phyloP scores from a whole-genome alignment of 2,797 vertebrate species.

The Sardinella longiceps region DNA sequence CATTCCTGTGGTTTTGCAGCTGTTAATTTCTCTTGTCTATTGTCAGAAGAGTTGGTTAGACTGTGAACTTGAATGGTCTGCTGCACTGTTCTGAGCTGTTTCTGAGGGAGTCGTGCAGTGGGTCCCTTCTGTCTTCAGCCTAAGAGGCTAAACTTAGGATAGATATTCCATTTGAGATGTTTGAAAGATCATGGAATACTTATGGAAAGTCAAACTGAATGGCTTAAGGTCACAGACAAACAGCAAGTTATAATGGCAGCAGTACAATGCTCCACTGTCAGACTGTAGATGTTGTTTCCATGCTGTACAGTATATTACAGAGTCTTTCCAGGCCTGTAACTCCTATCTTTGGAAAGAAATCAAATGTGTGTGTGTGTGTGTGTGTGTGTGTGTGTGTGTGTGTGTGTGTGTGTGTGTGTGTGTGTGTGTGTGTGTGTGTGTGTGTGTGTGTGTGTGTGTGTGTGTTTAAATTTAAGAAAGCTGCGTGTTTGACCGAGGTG shows the following conservation, averaged over 20 bases:
- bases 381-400: too few species aligned
- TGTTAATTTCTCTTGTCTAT: slow-evolving; percentile 6
- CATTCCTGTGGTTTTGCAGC: slow-evolving; percentile 16
- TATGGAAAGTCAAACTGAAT: neutral
- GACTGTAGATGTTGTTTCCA: neutral
- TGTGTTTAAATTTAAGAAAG: neutral
- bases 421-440: too few species aligned
- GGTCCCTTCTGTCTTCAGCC: neutral
- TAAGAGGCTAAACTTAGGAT: neutral
- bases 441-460: too few species aligned
- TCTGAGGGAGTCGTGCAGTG: neutral
- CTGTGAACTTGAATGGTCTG: neutral
- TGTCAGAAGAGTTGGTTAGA: neutral
- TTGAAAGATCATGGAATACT: neutral
- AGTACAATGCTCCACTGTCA: neutral
- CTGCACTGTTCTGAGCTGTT: neutral
- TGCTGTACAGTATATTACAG: neutral
- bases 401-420: too few species aligned
- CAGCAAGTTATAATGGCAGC: neutral
- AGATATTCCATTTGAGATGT: neutral
- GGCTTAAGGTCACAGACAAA: neutral
- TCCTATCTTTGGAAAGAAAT: neutral
- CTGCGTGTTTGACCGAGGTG: neutral
- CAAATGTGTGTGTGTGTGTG: neutral
- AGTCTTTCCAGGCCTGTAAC: neutral